These are phyloP conservation scores for Tolypeutes matacus DNA, from an alignment of 2,797 vertebrate genomes.

Conservation along the genomic window DNA sequence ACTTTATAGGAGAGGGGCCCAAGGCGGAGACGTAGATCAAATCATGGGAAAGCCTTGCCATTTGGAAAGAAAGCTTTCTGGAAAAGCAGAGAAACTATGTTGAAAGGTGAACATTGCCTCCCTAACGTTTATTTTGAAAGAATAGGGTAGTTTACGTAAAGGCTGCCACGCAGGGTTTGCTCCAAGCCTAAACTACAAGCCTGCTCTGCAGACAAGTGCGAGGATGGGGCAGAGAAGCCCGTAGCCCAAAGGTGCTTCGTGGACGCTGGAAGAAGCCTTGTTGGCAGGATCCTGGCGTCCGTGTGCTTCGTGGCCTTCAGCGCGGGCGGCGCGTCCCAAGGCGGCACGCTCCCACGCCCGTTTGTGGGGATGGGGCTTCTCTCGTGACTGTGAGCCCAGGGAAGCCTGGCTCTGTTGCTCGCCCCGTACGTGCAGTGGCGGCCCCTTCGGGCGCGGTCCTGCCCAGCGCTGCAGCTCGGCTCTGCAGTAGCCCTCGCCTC, in stretches of 20 bases:
- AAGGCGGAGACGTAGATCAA: neutral
- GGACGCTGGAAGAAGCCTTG: fast-evolving
- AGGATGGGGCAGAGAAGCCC: fast-evolving
- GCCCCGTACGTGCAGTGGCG: fast-evolving
- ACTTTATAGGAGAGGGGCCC: neutral
- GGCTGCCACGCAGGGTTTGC: neutral
- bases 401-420: neutral
- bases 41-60: neutral
- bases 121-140: neutral
- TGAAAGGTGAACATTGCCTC: neutral
- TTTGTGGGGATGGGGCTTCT: neutral
- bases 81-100: neutral
- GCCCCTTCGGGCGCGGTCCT: neutral
- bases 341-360: neutral
- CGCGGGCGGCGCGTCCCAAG: fast-evolving
- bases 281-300: fast-evolving
- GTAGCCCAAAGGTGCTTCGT: fast-evolving
- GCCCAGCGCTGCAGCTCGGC: neutral
- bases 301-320: fast-evolving
- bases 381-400: neutral
- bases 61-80: neutral
- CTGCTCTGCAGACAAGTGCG: fast-evolving
- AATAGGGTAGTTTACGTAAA: fast-evolving
- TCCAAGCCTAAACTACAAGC: no score
- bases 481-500: neutral